Percentiles rank a stretch among this genome's conserved stretches.
These are phyloP conservation scores for Rotaria sp. DNA, from an alignment of 2,888 invertebrate species.

Conservation along the genomic window DNA sequence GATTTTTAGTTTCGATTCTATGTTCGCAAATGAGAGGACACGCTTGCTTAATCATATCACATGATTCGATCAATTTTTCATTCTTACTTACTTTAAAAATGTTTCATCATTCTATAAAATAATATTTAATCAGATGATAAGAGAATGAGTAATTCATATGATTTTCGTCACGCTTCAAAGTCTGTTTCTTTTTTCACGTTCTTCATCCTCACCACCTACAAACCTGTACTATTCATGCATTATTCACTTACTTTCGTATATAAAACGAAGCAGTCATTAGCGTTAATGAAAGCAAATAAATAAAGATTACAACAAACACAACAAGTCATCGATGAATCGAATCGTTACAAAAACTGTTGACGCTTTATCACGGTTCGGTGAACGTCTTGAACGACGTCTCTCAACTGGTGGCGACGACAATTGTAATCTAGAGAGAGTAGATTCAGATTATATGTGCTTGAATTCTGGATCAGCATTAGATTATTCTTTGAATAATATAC, in stretches of 20 bases:
- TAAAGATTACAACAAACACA: neutral
- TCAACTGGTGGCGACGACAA: neutral
- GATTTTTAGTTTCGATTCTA: too few species aligned
- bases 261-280: neutral
- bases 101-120: conserved; percentile 33
- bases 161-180: neutral
- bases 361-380: neutral
- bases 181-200: neutral
- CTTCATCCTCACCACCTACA: neutral
- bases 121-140: neutral
- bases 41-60: conserved; percentile 27
- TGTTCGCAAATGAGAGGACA: too few species aligned
- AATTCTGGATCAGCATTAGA: neutral
- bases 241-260: neutral
- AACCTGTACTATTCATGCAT: neutral
- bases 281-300: neutral
- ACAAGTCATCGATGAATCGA: neutral
- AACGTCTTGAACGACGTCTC: neutral
- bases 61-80: conserved; percentile 36
- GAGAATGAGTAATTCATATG: neutral
- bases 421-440: neutral
- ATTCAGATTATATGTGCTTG: too few species aligned
- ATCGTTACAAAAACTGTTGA: neutral
- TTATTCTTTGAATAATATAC: neutral
- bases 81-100: conserved; percentile 31